Percentiles rank a stretch among this genome's conserved stretches.
Conservation (phyloP, 1,140 invertebrate genomes). For the Hyles euphorbiae region DNA sequence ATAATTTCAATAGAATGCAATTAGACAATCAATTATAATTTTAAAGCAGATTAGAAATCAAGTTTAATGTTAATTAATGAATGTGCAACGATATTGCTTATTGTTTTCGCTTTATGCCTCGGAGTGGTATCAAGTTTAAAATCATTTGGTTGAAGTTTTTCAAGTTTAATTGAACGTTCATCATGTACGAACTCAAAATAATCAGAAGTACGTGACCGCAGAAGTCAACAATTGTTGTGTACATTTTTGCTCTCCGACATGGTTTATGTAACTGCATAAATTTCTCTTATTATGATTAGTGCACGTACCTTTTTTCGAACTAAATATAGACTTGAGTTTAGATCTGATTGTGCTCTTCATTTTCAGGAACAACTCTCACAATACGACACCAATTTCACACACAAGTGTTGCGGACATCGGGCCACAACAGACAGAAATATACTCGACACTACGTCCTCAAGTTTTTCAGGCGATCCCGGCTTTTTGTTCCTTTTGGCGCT, state of each 20-base stretch:
- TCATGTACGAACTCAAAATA: too few species aligned
- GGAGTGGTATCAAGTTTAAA: too few species aligned
- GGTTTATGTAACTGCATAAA: too few species aligned
- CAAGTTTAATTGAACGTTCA: too few species aligned
- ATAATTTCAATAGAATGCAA: background rate
- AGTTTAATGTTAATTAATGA: too few species aligned
- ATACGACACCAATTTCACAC: constrained; percentile 36
- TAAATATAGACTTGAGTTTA: constrained; percentile 62
- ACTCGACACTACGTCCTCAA: constrained; percentile 63
- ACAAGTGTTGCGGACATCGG: constrained; percentile 48
- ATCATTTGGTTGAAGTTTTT: too few species aligned
- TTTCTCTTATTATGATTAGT: too few species aligned
- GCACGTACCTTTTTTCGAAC: constrained; percentile 58
- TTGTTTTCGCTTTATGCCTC: too few species aligned
- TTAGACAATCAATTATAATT: constrained; percentile 4
- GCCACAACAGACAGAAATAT: constrained; percentile 67
- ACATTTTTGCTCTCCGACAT: too few species aligned
- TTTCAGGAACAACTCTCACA: constrained; percentile 28
- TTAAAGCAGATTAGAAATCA: constrained; percentile 7
- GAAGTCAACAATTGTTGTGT: too few species aligned
- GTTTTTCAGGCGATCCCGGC: constrained; percentile 63
- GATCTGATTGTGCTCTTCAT: constrained; percentile 69
- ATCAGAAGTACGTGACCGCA: too few species aligned
- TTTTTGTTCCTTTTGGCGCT: constrained; percentile 74
- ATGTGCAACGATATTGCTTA: too few species aligned